Evolutionary conservation across 2,797 vertebrate genomes (phyloP).

Genomic region (Pangasius mekongensis): DNA sequence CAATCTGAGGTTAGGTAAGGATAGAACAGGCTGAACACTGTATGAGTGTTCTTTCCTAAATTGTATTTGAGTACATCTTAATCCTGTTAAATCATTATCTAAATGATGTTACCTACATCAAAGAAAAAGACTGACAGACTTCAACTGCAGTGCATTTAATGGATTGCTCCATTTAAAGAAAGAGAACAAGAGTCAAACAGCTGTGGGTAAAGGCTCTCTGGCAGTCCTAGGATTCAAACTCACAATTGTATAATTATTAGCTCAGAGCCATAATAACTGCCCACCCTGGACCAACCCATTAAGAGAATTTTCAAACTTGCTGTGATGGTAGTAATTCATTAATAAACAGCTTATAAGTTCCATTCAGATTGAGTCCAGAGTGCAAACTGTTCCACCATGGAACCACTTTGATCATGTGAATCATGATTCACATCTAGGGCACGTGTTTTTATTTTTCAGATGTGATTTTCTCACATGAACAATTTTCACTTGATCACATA

Average conservation of each 20-base stretch:
- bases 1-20: background rate
- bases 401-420: background rate
- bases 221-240: background rate
- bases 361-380: background rate
- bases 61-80: constrained; percentile 58
- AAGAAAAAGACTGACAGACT: constrained; percentile 5
- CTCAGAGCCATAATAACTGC: background rate
- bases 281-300: background rate
- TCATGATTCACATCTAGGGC: background rate
- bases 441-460: background rate
- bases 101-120: constrained; percentile 39
- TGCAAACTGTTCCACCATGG: background rate
- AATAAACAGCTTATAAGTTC: background rate
- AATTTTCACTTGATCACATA: background rate
- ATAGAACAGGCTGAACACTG: background rate
- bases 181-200: background rate
- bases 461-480: background rate
- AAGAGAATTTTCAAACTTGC: background rate
- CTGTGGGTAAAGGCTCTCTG: background rate
- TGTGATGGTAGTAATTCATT: background rate
- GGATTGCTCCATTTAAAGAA: background rate
- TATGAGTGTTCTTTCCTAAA: constrained; percentile 51
- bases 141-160: constrained; percentile 7
- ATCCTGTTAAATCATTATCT: constrained; percentile 63
- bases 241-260: background rate